A percentile compares a stretch with the other conserved stretches of the same genome.
Evolutionary conservation across 2,888 invertebrate genomes (phyloP).

Genomic region (Drosophila nr. perissopoda): DNA sequence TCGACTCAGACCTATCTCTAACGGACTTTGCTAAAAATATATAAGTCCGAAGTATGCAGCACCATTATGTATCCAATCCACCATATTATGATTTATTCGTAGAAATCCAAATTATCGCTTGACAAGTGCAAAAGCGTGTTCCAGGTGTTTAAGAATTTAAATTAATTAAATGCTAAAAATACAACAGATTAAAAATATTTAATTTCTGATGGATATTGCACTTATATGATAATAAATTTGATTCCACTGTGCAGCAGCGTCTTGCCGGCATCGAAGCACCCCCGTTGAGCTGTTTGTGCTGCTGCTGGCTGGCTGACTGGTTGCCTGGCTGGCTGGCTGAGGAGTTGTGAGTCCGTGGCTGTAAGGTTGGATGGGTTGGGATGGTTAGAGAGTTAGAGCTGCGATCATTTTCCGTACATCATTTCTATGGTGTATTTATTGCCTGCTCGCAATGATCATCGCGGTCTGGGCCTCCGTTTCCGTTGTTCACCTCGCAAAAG

Average conservation of each 20-base stretch:
- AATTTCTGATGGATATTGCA: conserved; percentile 4
- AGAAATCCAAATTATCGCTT: neutral
- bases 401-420: conserved; percentile 80
- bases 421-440: conserved; percentile 81
- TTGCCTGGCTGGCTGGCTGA: conserved; percentile 61
- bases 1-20: neutral
- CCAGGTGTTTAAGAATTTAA: neutral
- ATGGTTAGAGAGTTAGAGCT: conserved; percentile 56
- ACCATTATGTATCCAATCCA: neutral
- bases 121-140: neutral
- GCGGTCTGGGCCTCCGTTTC: conserved; percentile 67
- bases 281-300: conserved; percentile 70
- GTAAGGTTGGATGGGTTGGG: conserved; percentile 11
- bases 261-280: conserved; percentile 62
- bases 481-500: conserved; percentile 60
- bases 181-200: conserved; percentile 11
- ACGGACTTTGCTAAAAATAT: neutral
- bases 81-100: neutral
- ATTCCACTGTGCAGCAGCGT: conserved; percentile 65
- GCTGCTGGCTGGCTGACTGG: conserved; percentile 49
- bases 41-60: neutral
- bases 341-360: conserved; percentile 43
- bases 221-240: conserved; percentile 23
- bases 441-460: conserved; percentile 74
- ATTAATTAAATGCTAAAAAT: neutral